Base-by-base conservation (phyloP, 2,797 vertebrate species). In the Tinamus major region DNA sequence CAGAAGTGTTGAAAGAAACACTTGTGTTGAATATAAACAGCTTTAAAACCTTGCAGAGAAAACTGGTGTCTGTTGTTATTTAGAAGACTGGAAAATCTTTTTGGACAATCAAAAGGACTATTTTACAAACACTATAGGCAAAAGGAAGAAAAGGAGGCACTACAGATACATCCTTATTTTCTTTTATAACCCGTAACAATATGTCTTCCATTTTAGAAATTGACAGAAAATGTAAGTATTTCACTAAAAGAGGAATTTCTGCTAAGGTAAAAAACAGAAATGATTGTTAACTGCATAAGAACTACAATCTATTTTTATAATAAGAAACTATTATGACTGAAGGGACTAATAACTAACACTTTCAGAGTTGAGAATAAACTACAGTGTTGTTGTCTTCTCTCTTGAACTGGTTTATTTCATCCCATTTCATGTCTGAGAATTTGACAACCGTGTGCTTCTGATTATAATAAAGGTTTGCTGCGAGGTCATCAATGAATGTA, bases 1-100 rank as follows among this genome's bases (percentile, higher is more conserved):
- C 10, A 58, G 29, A 87, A 87, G 14, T 65, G 35, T 61, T 81
- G 55, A 62, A 42, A 88, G 64, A 91, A 91, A 94, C 20, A 55
- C 21, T 83, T 88, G 6, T 61, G 14, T 62, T 92, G 79, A 93
- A 88, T 91, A 79, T 85, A 83, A 96, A 88, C n/a, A 80, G 10
- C 62, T 89, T 92, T 72, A 91, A 93, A 89, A 93, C 41, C 71
- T 89, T 92, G 76, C 63, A 67, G 59, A 83, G 31, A 89, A 92
- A 95, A 79, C 31, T 51, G 51, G 33, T 80, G 11, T 42, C 35
- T 8, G 13, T 35, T 49, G 17, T 76, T 91, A 87, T 79, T 82
- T 93, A 71, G 78, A 89, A 90, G 46, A 82, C 58, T 61, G 21
- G 63, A 85, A 65, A 92, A 78, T 11, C 23, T 62, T 78, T 89